phyloP scores from a whole-genome alignment of 2,113 vertebrate species.

The Sapayoa aenigma region DNA sequence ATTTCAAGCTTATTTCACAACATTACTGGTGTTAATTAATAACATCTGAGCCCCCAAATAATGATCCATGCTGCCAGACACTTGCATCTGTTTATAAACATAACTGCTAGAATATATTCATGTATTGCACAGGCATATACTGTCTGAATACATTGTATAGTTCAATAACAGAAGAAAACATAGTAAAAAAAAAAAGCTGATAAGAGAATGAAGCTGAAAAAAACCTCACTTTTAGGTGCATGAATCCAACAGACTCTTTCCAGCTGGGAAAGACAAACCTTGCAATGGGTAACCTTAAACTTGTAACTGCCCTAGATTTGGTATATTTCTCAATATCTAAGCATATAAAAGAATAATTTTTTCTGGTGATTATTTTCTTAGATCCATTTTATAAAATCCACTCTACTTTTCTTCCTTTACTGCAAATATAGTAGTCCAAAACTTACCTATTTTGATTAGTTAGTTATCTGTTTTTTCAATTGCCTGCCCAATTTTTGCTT shows the following conservation, averaged over 20 bases:
- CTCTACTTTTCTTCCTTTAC: background rate
- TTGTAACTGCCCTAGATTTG: background rate
- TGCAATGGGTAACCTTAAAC: background rate
- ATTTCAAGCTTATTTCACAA: conserved; percentile 60
- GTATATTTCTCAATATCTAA: background rate
- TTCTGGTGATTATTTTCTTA: background rate
- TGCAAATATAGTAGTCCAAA: background rate
- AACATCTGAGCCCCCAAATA: conserved; percentile 61
- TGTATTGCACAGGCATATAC: conserved; percentile 15
- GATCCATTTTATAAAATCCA: background rate
- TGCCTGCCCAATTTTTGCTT: background rate
- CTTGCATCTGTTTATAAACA: conserved; percentile 65
- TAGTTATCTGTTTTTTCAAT: background rate
- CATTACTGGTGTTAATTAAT: conserved; percentile 59
- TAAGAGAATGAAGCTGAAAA: background rate
- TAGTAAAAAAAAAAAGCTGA: background rate
- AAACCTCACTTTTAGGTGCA: background rate
- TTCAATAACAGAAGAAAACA: background rate
- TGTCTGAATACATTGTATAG: background rate
- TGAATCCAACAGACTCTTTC: background rate
- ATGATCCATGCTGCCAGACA: conserved; percentile 40
- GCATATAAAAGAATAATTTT: background rate
- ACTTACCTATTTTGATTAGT: background rate
- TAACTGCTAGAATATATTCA: conserved; percentile 31
- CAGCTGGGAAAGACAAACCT: background rate